Evolutionary conservation across 2,888 invertebrate genomes (phyloP), one percentile per base, ranked within the genome.

Genomic region (Cheilosia soror): DNA sequence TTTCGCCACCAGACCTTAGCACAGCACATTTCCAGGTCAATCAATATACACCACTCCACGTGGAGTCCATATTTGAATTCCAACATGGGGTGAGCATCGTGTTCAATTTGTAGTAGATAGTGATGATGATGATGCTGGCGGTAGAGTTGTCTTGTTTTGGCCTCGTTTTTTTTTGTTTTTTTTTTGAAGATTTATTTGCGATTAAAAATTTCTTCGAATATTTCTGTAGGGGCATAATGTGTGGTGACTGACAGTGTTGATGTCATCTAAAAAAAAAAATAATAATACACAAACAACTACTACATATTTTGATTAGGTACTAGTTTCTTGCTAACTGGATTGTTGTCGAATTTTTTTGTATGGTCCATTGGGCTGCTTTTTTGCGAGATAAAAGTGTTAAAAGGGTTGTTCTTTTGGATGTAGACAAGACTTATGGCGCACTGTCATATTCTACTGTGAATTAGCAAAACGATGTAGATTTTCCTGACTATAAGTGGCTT

Each of bases 71-170:
- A 42, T 60, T 42, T 7, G 15, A n/a, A 42, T 33, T 60, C 27
- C 25, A 31, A 60, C n/a, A 60, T 40, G 60, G 47, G 40, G 42
- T 60, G 60, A 60, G 31, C 37, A 33, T 37, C 60, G 37, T 60
- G 60, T 33, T 40, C 60, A 60, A 57, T 31, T 57, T 37, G 57
- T 33, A 33, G 57, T 37, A 57, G 57, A 37, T 57, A 57, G 42
- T 44, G 42, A 25, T 37, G 37, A 37, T 58, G 37, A 40, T 55
- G 58, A 20, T 37, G 66, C 58, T 55, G 76, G 58, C 58, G 66
- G 76, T 66, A 66, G 66, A 66, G 29, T 58, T 58, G 66, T 76
- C 66, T 76, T 76, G 76, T 76, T 76, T 66, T 63, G 66, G 66
- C 58, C 29, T 66, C 65, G 42, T 44, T 29, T 44, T 44, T 44